Conservation (phyloP, 92 coral and sea anemone species). For the Umimayanthus chanpuru region DNA sequence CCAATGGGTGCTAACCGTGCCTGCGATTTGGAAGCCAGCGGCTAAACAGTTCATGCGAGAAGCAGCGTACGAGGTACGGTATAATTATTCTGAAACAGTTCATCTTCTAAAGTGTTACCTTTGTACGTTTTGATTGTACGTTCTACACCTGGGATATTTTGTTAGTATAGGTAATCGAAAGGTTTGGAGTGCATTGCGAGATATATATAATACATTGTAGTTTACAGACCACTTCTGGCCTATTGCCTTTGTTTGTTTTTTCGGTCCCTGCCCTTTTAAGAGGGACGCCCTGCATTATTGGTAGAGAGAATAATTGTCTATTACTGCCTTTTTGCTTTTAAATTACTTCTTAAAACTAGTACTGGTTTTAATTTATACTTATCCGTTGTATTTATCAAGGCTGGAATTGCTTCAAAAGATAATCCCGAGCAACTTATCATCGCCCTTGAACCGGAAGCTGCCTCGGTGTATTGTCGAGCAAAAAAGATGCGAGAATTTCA, state of each 20-base stretch:
- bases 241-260: too few relatives aligned
- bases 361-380: not conserved
- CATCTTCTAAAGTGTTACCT: not conserved
- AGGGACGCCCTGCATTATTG: too few relatives aligned
- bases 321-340: not conserved
- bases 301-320: too few relatives aligned
- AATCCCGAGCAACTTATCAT: constrained; percentile 25
- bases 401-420: constrained; percentile 36
- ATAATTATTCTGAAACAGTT: not conserved
- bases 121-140: not conserved
- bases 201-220: too few relatives aligned
- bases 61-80: constrained; percentile 24
- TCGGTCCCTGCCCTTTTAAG: too few relatives aligned
- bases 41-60: constrained; percentile 35
- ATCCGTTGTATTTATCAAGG: not conserved
- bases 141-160: not conserved
- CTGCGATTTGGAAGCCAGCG: constrained; percentile 39
- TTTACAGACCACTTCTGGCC: too few relatives aligned
- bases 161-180: too few relatives aligned
- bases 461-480: constrained; percentile 10
- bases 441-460: constrained; percentile 15
- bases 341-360: not conserved
- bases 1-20: constrained; percentile 40
- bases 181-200: too few relatives aligned
- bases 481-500: constrained; percentile 40